These are phyloP conservation scores for Porites lutea DNA, from an alignment of 64 coral and sea anemone species.

Conservation along the genomic window DNA sequence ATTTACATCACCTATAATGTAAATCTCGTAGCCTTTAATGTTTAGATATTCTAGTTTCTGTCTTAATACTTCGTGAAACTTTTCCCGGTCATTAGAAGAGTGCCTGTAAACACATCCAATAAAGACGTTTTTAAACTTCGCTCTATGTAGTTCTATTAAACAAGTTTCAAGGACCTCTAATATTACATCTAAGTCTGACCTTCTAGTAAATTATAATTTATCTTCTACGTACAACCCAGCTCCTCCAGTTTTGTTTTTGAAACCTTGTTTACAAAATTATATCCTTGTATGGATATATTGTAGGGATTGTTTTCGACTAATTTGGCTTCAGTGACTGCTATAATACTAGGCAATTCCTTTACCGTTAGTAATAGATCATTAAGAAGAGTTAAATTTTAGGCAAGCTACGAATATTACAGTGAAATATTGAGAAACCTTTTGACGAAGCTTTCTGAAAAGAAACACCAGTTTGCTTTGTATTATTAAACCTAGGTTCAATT, in stretches of 20 bases:
- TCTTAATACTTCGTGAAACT: slow-evolving; percentile 1
- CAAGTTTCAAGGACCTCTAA: too few species aligned
- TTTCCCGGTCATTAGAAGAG: neutral
- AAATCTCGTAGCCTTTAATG: slow-evolving; percentile 10
- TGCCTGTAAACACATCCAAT: slow-evolving; percentile 41
- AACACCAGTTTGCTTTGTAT: neutral
- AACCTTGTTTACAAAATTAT: slow-evolving; percentile 1
- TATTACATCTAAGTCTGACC: slow-evolving; percentile 1
- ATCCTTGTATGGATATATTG: slow-evolving; percentile 37
- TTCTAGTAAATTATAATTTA: slow-evolving; percentile 6
- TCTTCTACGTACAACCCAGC: slow-evolving; percentile 28
- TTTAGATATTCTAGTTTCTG: slow-evolving; percentile 14
- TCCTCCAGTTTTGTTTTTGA: slow-evolving; percentile 33
- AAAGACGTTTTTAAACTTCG: slow-evolving; percentile 2
- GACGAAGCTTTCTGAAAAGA: neutral
- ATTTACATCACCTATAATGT: slow-evolving; percentile 56
- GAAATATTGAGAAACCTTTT: neutral
- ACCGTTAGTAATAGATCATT: slow-evolving; percentile 8
- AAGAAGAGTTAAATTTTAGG: neutral
- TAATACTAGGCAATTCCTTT: neutral
- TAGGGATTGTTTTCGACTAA: slow-evolving; percentile 1
- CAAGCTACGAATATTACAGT: neutral
- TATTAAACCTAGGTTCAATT: neutral
- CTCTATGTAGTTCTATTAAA: neutral
- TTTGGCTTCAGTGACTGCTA: slow-evolving; percentile 50